Percentiles rank a stretch among this genome's conserved stretches.
These are phyloP conservation scores for Pseudopodoces humilis DNA, from an alignment of 2,113 vertebrate species.

Conservation along the genomic window DNA sequence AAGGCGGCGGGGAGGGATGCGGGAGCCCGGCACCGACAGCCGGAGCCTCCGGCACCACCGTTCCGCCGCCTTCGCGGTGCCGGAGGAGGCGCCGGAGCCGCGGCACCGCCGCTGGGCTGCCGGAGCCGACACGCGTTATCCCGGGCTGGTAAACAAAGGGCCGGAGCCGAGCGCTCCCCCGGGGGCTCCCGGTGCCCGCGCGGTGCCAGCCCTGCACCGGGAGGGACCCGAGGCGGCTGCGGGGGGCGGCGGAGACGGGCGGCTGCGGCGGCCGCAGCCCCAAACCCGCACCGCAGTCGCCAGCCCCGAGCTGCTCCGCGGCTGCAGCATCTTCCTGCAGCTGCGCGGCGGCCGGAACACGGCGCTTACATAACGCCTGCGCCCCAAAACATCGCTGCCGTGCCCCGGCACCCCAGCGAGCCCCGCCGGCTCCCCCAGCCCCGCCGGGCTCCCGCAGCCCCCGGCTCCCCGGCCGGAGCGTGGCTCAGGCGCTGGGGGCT, in stretches of 20 bases:
- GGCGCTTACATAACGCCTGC: slow-evolving; percentile 32
- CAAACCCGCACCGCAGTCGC: not conserved
- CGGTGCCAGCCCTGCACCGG: not conserved
- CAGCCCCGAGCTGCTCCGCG: slow-evolving; percentile 28
- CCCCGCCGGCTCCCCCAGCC: not conserved
- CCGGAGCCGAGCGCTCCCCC: not conserved
- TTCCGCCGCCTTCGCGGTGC: not conserved
- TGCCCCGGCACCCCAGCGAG: not conserved
- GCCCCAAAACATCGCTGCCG: not conserved
- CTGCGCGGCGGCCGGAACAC: slow-evolving; percentile 5
- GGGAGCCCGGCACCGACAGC: not conserved
- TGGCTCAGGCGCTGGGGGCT: not conserved
- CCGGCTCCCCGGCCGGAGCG: not conserved
- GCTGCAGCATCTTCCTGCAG: slow-evolving; percentile 42
- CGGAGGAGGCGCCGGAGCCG: not conserved
- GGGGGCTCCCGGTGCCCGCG: not conserved
- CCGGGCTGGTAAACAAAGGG: slow-evolving; percentile 29
- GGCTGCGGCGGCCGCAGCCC: slow-evolving; percentile 7
- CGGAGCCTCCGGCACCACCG: not conserved
- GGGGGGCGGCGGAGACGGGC: not conserved
- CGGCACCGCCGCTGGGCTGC: not conserved
- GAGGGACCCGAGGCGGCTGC: not conserved
- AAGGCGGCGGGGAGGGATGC: not conserved
- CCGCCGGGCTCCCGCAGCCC: not conserved
- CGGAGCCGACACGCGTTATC: not conserved